phyloP scores from a whole-genome alignment of 2,797 vertebrate genomes.

The Myripristis jacobus region DNA sequence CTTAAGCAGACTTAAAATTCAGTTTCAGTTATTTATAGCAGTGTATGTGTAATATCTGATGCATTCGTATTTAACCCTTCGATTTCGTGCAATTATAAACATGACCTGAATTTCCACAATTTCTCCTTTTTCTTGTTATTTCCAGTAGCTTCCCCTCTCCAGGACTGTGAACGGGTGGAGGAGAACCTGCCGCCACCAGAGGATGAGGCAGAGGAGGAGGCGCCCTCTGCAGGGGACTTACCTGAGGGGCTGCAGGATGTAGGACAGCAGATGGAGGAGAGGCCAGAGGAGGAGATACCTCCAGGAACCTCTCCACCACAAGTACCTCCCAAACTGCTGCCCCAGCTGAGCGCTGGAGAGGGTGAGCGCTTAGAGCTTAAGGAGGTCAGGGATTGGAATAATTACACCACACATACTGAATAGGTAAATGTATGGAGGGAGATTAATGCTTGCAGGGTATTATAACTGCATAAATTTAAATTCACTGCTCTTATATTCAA shows the following conservation, averaged over 20 bases:
- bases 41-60: too few relatives aligned
- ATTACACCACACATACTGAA: neutral
- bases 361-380: constrained; percentile 67
- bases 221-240: constrained; percentile 57
- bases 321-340: constrained; percentile 73
- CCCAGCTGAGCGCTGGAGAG: constrained; percentile 75
- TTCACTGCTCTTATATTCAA: too few relatives aligned
- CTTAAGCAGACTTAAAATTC: too few relatives aligned
- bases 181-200: constrained; percentile 54
- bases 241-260: constrained; percentile 74
- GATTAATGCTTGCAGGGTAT: too few relatives aligned
- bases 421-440: neutral
- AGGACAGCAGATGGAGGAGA: constrained; percentile 68
- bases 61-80: too few relatives aligned
- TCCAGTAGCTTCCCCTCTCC: constrained; percentile 69
- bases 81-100: too few relatives aligned
- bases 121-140: neutral
- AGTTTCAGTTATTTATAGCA: too few relatives aligned
- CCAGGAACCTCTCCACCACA: constrained; percentile 75
- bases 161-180: constrained; percentile 72
- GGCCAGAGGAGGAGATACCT: constrained; percentile 68
- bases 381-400: neutral
- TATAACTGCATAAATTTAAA: too few relatives aligned
- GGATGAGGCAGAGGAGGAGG: constrained; percentile 62
- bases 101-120: neutral